phyloP scores from a whole-genome alignment of 2,888 invertebrate species.

The Erebia aethiops region DNA sequence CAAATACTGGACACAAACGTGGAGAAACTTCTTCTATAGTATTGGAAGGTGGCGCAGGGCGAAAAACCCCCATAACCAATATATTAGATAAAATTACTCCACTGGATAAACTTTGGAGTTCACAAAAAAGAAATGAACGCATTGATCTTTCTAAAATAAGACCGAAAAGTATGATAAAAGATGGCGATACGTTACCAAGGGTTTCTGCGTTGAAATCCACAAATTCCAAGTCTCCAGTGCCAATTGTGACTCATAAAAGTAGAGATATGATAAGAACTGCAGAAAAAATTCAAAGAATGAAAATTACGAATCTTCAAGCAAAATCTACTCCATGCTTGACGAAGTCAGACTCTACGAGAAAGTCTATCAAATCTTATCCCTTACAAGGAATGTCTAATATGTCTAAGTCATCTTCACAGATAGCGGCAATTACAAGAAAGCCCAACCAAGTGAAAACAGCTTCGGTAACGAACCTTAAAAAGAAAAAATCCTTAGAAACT shows the following conservation, averaged over 20 bases:
- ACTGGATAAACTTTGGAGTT: slow-evolving; percentile 82
- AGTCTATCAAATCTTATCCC: slow-evolving; percentile 46
- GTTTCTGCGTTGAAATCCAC: slow-evolving; percentile 26
- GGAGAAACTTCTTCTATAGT: slow-evolving; percentile 59
- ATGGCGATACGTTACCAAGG: slow-evolving; percentile 12
- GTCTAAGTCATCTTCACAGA: slow-evolving; percentile 66
- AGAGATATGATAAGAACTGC: slow-evolving; percentile 77
- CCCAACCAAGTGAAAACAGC: slow-evolving; percentile 66
- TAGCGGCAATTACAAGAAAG: slow-evolving; percentile 55
- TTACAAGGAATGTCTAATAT: slow-evolving; percentile 55
- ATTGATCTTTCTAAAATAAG: slow-evolving; percentile 65
- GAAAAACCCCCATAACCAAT: slow-evolving; percentile 76
- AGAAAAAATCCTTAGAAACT: slow-evolving; percentile 67
- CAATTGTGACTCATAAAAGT: slow-evolving; percentile 62
- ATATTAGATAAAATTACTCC: slow-evolving; percentile 78
- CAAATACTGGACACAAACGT: slow-evolving; percentile 58
- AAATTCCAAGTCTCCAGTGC: slow-evolving; percentile 47
- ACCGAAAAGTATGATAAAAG: slow-evolving; percentile 44
- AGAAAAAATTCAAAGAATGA: slow-evolving; percentile 72
- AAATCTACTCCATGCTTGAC: slow-evolving; percentile 65
- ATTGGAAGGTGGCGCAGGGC: slow-evolving; percentile 76
- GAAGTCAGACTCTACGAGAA: slow-evolving; percentile 48
- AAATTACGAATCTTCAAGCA: slow-evolving; percentile 58
- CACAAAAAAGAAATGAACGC: slow-evolving; percentile 75
- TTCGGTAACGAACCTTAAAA: slow-evolving; percentile 68